Base-by-base conservation (phyloP, 2,888 invertebrate genomes). In the Pterostichus madidus region DNA sequence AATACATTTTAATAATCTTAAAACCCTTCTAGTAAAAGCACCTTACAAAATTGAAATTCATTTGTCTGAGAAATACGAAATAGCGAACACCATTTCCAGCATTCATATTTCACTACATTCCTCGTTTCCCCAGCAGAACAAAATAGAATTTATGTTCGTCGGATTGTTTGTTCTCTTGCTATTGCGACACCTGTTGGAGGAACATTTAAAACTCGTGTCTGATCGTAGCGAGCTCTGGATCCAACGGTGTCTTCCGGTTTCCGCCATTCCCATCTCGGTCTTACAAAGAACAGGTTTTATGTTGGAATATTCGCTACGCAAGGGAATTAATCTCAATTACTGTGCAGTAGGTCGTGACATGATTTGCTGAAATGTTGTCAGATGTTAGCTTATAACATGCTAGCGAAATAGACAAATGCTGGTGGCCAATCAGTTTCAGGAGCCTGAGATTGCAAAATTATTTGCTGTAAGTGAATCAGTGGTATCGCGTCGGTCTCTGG, bases 131-230 rank as follows among this genome's bases (percentile, higher is more conserved):
- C 59, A 59, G 31, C 31, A 59, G 59, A 59, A 17, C 56, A 56
- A 56, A 59, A 59, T 11, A 31, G 59, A 59, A 59, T 59, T 59
- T 59, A 59, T 11, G 59, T 31, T 39, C 24, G 17, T 11, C 24
- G 59, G 31, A 10, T 59, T 31, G 31, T 59, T 39, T 39, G 39
- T 39, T 39, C 39, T 6, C 39, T 39, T 39, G 31, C 59, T 11
- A 7, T 31, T 24, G 11, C 59, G 59, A 59, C 31, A 59, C 59
- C 59, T 59, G 59, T 59, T 59, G 59, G 59, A 24, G 59, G 59
- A 59, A 24, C 24, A 15, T 59, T 24, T 59, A 11, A 31, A 39
- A 59, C 17, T 53, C 11, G 31, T 59, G 11, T 24, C 59, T 24
- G 59, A 11, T 59, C 31, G 11, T 31, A 31, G 24, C 11, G 31